Percentiles rank a stretch among this genome's conserved stretches.
These are phyloP conservation scores for Corythucha ciliata DNA, from an alignment of 2,888 invertebrate species.

Conservation along the genomic window DNA sequence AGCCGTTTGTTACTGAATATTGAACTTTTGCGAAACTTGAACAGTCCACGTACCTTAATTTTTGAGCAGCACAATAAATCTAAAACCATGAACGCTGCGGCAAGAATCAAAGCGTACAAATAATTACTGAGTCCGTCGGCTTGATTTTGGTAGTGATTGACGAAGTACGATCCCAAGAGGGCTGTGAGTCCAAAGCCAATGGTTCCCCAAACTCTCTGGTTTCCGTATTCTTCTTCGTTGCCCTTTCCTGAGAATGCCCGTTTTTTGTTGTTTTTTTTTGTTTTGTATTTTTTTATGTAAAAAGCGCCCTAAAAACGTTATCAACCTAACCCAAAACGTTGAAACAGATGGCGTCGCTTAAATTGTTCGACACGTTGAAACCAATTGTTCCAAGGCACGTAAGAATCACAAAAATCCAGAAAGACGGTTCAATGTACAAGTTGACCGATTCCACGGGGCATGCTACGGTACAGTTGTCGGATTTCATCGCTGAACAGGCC, in stretches of 20 bases:
- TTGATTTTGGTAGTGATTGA: conserved; percentile 52
- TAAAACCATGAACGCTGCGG: conserved; percentile 52
- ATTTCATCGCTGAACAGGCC: too few species aligned
- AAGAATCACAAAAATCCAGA: conserved; percentile 64
- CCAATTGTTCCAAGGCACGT: conserved; percentile 67
- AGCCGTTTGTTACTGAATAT: neutral
- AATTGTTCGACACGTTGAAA: conserved; percentile 74
- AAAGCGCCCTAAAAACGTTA: neutral
- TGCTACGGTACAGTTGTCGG: conserved; percentile 43
- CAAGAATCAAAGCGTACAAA: conserved; percentile 61
- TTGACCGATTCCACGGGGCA: conserved; percentile 19
- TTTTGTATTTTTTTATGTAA: neutral
- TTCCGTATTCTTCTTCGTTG: conserved; percentile 60
- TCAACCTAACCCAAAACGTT: conserved; percentile 63
- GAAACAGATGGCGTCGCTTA: conserved; percentile 84
- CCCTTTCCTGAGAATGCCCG: conserved; percentile 51
- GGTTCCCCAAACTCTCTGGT: conserved; percentile 74
- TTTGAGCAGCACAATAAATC: conserved; percentile 59
- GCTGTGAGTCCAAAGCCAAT: conserved; percentile 69
- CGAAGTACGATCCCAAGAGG: conserved; percentile 56
- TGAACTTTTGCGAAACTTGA: too few species aligned
- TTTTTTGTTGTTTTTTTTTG: too few species aligned
- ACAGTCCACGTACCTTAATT: conserved; percentile 46
- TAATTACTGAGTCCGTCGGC: conserved; percentile 48
- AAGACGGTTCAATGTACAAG: conserved; percentile 43